Evolutionary conservation across 2,797 vertebrate species (phyloP), one percentile per base, ranked within the genome.

Genomic region (Liasis olivaceus): DNA sequence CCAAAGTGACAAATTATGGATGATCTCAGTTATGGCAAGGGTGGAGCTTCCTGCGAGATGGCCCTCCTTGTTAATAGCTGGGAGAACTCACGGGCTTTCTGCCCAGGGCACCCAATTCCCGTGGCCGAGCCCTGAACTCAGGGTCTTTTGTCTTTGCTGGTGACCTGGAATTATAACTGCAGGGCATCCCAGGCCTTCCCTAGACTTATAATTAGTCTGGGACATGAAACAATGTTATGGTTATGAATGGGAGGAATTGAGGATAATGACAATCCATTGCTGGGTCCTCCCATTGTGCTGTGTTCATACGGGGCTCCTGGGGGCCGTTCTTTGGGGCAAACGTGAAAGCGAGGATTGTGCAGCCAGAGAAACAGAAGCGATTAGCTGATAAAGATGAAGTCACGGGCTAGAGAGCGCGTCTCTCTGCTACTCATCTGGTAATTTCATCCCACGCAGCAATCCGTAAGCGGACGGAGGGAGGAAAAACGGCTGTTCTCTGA

Each of bases 141-240:
- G 0, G 22, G 20, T 36, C 51, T 64, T 69, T 86, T 86, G 81
- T 60, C 77, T 13, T 9, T 81, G 20, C 12, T 24, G 20, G 24
- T 47, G 88, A 86, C 47, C 54, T 90, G 42, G 93, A 90, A 94
- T 90, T 89, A 72, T 4, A 81, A 77, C 24, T 63, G 36, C 5
- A 28, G 58, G 36, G 87, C 94, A 54, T 42, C 51, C 87, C 87
- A 47, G 17, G 20, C 88, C 72, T 36, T 56, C 26, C 28, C 54
- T 36, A 90, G 85, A 90, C 91, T 89, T 93, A 0, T 94, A 91
- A 95, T 95, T 94, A 95, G 85, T 81, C 86, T 60, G 87, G 94
- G 93, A 85, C 89, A 59, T 90, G 77, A 90, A 94, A 90, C 93
- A 93, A 90, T 56, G 95, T 89, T 92, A 72, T 64, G 85, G 88